phyloP scores from a whole-genome alignment of 2,113 vertebrate genomes.

The Ptychochromis oligacanthus region DNA sequence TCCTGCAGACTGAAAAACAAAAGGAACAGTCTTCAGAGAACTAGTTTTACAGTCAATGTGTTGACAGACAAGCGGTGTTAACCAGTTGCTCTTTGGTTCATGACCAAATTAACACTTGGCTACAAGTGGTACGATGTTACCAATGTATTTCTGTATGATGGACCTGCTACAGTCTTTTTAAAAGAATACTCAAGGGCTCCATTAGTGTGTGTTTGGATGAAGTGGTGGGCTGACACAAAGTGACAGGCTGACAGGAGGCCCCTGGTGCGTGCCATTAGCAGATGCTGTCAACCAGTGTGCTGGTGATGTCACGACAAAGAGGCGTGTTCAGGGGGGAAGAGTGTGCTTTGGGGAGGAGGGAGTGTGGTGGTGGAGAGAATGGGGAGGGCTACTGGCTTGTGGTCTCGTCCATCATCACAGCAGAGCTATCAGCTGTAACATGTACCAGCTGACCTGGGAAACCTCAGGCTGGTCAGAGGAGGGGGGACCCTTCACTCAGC shows the following conservation, averaged over 20 bases:
- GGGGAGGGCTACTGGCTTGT: conserved; percentile 19
- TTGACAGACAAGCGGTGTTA: conserved; percentile 39
- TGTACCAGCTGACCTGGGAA: conserved; percentile 60
- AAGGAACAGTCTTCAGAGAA: conserved; percentile 22
- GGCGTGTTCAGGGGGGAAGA: conserved; percentile 6
- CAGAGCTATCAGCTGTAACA: conserved; percentile 69
- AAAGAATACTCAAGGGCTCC: conserved; percentile 1
- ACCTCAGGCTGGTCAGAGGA: neutral
- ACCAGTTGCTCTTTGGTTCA: conserved; percentile 14
- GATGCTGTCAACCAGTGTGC: conserved; percentile 36
- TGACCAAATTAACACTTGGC: conserved; percentile 44
- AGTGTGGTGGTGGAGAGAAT: neutral
- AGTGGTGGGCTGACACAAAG: conserved; percentile 15
- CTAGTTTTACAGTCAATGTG: conserved; percentile 21
- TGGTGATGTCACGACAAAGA: conserved; percentile 57
- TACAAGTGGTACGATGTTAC: neutral
- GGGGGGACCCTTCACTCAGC: conserved; percentile 3
- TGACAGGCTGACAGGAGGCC: conserved; percentile 37
- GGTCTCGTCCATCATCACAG: conserved; percentile 64
- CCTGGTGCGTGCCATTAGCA: conserved; percentile 29
- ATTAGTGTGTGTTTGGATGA: conserved; percentile 23
- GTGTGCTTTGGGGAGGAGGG: conserved; percentile 1
- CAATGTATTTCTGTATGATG: conserved; percentile 6
- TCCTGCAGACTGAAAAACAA: conserved; percentile 36
- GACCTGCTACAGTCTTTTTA: neutral